Evolutionary conservation across 2,113 vertebrate species (phyloP).

Genomic region (Mirounga angustirostris): DNA sequence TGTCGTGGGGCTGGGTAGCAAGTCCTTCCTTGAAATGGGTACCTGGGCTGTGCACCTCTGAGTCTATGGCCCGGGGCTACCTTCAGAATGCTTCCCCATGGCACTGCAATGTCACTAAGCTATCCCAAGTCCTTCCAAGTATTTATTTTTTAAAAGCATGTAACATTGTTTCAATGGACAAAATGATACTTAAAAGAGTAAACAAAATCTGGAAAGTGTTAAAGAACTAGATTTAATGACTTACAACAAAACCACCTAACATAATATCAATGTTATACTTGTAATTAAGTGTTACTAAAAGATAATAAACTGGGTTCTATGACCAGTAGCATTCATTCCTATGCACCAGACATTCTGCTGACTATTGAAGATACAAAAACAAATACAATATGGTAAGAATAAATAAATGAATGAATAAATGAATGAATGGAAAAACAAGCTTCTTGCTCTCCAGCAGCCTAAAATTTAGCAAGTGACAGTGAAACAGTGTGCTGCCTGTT

Average conservation of each 20-base stretch:
- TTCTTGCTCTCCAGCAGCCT: not conserved
- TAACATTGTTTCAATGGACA: not conserved
- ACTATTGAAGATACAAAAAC: not conserved
- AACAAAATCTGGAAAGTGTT: not conserved
- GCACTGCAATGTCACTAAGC: not conserved
- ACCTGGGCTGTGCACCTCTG: not conserved
- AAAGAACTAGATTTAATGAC: not conserved
- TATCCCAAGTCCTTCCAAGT: not conserved
- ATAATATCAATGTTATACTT: not conserved
- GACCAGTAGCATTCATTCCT: not conserved
- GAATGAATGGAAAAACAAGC: not conserved
- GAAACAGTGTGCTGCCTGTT: not conserved
- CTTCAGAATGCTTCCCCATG: not conserved
- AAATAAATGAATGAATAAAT: not conserved
- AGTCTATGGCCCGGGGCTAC: not conserved
- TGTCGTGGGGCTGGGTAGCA: not conserved
- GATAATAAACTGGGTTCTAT: not conserved
- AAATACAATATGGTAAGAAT: not conserved
- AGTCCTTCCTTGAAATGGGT: not conserved
- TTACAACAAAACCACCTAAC: not conserved
- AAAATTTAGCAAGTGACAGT: not conserved
- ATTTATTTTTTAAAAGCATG: not conserved
- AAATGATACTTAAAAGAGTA: not conserved
- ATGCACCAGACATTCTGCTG: not conserved
- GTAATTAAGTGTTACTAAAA: not conserved